These are phyloP conservation scores for Bombus balteatus DNA, from an alignment of 1,140 invertebrate species.

Conservation along the genomic window DNA sequence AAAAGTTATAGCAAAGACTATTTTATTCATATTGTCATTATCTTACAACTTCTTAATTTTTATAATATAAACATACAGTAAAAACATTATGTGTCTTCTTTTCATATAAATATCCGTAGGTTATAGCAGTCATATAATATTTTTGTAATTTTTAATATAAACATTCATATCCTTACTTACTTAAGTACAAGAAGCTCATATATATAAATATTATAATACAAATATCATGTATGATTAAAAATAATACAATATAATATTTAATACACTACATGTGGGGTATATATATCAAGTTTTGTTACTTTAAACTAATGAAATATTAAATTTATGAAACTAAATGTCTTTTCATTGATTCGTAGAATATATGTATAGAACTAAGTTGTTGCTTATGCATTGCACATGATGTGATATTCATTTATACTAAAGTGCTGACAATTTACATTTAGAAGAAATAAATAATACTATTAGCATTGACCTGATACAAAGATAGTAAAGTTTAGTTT, in stretches of 20 bases:
- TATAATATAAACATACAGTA: conserved; percentile 23
- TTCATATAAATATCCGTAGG: neutral
- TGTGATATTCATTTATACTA: neutral
- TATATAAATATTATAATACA: neutral
- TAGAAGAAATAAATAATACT: neutral
- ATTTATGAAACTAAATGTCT: neutral
- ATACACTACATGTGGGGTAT: neutral
- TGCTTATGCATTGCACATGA: neutral
- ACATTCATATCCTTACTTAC: neutral
- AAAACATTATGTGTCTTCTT: conserved; percentile 22
- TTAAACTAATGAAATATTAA: neutral
- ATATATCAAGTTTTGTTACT: neutral
- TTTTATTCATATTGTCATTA: neutral
- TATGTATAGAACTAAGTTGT: neutral
- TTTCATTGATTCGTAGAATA: neutral
- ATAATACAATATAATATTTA: neutral
- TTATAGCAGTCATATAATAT: neutral
- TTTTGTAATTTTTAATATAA: neutral
- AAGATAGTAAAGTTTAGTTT: conserved; percentile 84
- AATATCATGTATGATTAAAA: conserved; percentile 21
- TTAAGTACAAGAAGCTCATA: neutral
- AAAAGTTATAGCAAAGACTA: neutral
- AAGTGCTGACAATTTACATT: neutral
- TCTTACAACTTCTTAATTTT: neutral
- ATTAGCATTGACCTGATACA: neutral